A percentile compares a stretch with the other conserved stretches of the same genome.
Evolutionary conservation across 2,113 vertebrate species (phyloP).

Genomic region (Sardina pilchardus): DNA sequence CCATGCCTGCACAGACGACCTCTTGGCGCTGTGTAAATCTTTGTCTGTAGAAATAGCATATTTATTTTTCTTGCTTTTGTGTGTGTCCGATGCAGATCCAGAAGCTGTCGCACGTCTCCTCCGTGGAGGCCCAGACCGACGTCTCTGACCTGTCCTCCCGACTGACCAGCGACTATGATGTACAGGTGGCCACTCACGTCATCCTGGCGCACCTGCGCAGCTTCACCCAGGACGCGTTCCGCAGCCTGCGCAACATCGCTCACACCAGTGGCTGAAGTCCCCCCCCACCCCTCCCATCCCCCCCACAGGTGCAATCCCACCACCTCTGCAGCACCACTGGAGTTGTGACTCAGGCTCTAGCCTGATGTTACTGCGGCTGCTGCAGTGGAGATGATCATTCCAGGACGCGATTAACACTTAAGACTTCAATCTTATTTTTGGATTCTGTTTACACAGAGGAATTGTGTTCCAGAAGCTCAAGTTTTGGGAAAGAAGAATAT

Average conservation of each 20-base stretch:
- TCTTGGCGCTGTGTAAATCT: too few relatives aligned
- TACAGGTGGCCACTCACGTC: slow-evolving; percentile 60
- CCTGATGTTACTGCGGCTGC: too few relatives aligned
- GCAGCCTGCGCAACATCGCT: slow-evolving; percentile 60
- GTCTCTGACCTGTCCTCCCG: slow-evolving; percentile 36
- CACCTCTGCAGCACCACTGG: background rate
- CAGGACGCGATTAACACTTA: too few relatives aligned
- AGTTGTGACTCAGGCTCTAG: too few relatives aligned
- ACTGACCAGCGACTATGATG: slow-evolving; percentile 51
- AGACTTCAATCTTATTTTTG: too few relatives aligned
- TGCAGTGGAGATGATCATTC: too few relatives aligned
- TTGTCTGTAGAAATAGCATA: too few relatives aligned
- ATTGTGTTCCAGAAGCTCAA: too few relatives aligned
- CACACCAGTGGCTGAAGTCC: background rate
- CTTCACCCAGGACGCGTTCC: slow-evolving; percentile 64
- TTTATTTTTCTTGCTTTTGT: background rate
- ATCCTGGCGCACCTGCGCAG: slow-evolving; percentile 61
- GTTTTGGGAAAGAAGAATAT: too few relatives aligned
- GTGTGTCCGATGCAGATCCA: slow-evolving; percentile 52
- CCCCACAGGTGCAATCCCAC: background rate
- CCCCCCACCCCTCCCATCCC: background rate
- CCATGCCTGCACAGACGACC: background rate
- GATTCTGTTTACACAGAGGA: too few relatives aligned
- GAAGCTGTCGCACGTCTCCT: slow-evolving; percentile 29
- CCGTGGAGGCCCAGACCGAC: background rate